Base-by-base conservation (phyloP, 2,113 vertebrate species). In the Larimichthys crocea region DNA sequence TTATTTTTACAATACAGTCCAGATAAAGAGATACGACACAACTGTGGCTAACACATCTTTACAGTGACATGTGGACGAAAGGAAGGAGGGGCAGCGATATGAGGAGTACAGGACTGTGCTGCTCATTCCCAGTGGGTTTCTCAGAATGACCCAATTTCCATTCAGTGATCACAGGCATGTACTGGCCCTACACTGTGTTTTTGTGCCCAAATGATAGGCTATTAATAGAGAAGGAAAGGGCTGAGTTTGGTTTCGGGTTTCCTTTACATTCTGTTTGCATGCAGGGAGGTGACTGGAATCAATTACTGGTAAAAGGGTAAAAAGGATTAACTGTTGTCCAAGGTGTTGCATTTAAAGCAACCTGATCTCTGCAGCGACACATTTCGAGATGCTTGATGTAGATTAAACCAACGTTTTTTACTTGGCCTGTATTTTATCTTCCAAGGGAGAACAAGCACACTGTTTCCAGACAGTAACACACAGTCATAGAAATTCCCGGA, bases 91-190 rank as follows among this genome's bases (percentile, higher is more conserved):
- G 55, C 20, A 16, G 14, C 4, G 57, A 71, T 49, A 3, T 35
- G 42, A 70, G 22, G 17, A 63, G 42, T 68, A 40, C 17, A 56
- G 14, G 20, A 44, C 20, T 66, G 10, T 50, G 35, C 73, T n/a
- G 60, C 22, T 73, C 61, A 9, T 5, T 77, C 40, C 74, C 69
- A 46, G 12, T 24, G 68, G 78, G 57, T 63, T 73, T 20, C 56
- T 63, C 68, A 48, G 46, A 68, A 17, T 83, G 79, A 82, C 73
- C 79, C 68, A 76, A 4, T 83, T 87, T 90, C 50, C 46, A 56
- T 71, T 78, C 44, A 85, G 1, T 20, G 56, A 52, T 77, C 24
- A 50, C 42, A 78, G 69, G 79, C 68, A 63, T 22, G 2, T 70
- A 42, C 55, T 62, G 35, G 20, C 44, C 55, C 50, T 66, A 46